A percentile compares a stretch with the other conserved stretches of the same genome.
These are phyloP conservation scores for Trachymyrmex septentrionalis DNA, from an alignment of 1,140 invertebrate species.

Conservation along the genomic window DNA sequence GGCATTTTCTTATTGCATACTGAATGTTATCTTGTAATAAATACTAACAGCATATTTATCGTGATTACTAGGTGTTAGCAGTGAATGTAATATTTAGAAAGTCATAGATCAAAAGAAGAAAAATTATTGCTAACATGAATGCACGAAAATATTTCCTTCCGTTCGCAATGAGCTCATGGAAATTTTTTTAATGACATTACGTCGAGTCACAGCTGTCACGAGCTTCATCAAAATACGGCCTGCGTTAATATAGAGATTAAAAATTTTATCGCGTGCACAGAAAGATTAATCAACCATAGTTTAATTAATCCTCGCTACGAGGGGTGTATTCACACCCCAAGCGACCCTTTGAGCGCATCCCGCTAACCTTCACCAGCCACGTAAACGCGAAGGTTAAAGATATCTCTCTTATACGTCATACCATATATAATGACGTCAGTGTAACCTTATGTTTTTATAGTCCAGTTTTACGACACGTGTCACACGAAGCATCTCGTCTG, in stretches of 20 bases:
- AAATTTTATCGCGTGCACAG: conserved; percentile 35
- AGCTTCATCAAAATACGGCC: neutral
- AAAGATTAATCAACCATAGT: conserved; percentile 42
- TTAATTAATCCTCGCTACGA: conserved; percentile 32
- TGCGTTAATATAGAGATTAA: conserved; percentile 20
- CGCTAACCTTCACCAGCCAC: conserved; percentile 41
- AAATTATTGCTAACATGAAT: neutral
- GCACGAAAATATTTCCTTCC: neutral
- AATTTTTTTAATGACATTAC: conserved; percentile 18
- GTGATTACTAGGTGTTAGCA: too few species aligned
- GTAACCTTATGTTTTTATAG: conserved; percentile 31
- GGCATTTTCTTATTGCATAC: too few species aligned
- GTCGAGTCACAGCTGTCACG: neutral
- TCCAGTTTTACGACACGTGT: conserved; percentile 28
- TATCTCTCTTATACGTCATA: conserved; percentile 54
- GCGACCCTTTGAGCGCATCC: conserved; percentile 36
- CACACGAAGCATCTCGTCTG: neutral
- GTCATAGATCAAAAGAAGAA: neutral
- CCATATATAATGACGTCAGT: conserved; percentile 43
- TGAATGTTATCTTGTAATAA: too few species aligned
- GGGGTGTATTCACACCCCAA: conserved; percentile 34
- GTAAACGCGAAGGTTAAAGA: conserved; percentile 62
- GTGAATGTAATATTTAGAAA: too few species aligned
- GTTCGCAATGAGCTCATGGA: too few species aligned
- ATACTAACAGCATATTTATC: too few species aligned